A percentile compares a stretch with the other conserved stretches of the same genome.
Conservation (phyloP, 2,113 vertebrate genomes). For the Arenaria interpres region DNA sequence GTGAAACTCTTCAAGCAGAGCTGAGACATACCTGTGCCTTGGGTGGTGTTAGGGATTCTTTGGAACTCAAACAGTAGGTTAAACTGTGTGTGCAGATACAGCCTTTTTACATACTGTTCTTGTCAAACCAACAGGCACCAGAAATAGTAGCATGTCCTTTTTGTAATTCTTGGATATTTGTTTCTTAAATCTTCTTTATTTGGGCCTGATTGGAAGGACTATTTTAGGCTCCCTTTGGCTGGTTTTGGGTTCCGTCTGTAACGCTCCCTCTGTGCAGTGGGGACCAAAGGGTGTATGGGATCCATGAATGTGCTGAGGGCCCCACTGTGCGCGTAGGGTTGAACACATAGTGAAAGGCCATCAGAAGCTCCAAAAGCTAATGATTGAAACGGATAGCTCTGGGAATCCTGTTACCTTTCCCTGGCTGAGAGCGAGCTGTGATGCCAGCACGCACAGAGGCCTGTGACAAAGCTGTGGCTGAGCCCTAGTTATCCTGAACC, state of each 20-base stretch:
- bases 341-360: neutral
- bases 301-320: neutral
- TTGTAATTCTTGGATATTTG: neutral
- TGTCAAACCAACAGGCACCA: neutral
- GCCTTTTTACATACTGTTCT: neutral
- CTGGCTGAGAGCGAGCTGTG: neutral
- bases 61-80: neutral
- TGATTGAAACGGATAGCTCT: neutral
- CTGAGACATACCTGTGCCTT: neutral
- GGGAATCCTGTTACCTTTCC: neutral
- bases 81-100: neutral
- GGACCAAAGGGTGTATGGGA: fast-evolving
- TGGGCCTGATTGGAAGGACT: neutral
- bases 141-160: neutral
- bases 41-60: neutral
- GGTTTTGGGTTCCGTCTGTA: neutral
- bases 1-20: neutral
- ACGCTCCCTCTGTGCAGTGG: neutral
- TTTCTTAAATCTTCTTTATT: neutral
- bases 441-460: fast-evolving
- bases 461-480: neutral
- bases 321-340: neutral
- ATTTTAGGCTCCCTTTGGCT: neutral
- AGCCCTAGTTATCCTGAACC: neutral
- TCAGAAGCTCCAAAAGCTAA: neutral